Base-by-base conservation (phyloP, 2,888 invertebrate genomes). In the Melanotus villosus region DNA sequence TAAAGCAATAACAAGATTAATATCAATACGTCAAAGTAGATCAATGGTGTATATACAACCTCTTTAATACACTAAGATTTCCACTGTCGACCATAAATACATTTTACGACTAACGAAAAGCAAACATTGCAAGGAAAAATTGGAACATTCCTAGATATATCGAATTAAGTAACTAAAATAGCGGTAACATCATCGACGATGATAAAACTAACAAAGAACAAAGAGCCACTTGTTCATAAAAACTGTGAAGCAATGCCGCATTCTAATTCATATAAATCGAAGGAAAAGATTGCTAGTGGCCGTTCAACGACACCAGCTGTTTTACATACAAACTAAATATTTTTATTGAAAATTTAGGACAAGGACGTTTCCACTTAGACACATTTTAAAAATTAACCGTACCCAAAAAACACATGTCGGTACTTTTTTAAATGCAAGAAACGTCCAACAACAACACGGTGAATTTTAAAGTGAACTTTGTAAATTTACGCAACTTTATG, bases 281-380 rank as follows among this genome's bases (percentile, higher is more conserved):
- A 19, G 23, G 26, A 23, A 47, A 47, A 12, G 32, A 52, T 32
- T 19, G 16, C n/a, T 32, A 32, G 9, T 2, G 52, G 4, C 52
- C 30, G 52, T 52, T 52, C 52, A 32, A 32, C 52, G 52, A 52
- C 52, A 32, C 47, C 32, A 32, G 30, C 32, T n/a, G 52, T 16
- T 52, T 16, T 30, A 32, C 30, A 18, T 32, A 32, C 32, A 18
- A 52, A 32, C 52, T 26, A 47, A 47, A 47, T 47, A 47, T 47
- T 47, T 47, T 12, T 6, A 12, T 26, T 26, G 4, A 12, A 12
- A 12, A 50, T 50, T 18, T 52, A n/a, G 52, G 52, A 18, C 52
- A 52, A 52, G 52, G 52, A 0, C 32, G 30, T 21, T 47, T 26
- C 45, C 19, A 19, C 1, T 47, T 12, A 7, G 12, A 23, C 47